Conservation (phyloP, 2,113 vertebrate species). For the Ceyx melanurus region DNA sequence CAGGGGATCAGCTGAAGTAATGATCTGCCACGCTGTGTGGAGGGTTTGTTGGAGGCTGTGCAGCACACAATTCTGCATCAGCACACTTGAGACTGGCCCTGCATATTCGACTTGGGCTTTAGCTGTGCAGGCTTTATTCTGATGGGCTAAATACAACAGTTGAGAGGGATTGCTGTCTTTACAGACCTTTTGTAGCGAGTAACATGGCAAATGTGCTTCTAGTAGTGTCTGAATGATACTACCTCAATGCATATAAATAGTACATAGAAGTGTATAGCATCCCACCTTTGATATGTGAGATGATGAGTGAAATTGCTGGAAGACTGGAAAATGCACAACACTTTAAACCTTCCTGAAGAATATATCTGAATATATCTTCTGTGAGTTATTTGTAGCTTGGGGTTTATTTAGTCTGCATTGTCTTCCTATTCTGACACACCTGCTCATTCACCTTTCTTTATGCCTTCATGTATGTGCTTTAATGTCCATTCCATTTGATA, state of each 20-base stretch:
- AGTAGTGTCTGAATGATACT: background rate
- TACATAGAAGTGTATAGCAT: background rate
- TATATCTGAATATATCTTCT: background rate
- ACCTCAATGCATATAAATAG: background rate
- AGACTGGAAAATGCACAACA: background rate
- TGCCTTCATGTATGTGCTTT: accelerated
- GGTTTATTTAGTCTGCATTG: background rate
- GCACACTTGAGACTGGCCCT: background rate
- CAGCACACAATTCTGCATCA: background rate
- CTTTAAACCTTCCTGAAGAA: background rate
- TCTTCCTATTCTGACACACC: background rate
- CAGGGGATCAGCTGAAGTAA: background rate
- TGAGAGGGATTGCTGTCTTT: background rate
- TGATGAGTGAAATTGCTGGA: background rate
- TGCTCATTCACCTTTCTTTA: background rate
- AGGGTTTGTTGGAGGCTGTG: background rate
- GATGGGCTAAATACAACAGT: background rate
- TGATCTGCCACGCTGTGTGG: background rate
- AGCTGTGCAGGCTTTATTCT: background rate
- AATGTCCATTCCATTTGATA: background rate
- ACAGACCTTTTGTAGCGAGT: background rate
- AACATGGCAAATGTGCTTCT: background rate
- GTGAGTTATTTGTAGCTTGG: background rate
- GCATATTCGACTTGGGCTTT: background rate
- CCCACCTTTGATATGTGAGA: background rate